A percentile compares a stretch with the other conserved stretches of the same genome.
phyloP scores from a whole-genome alignment of 1,140 invertebrate species.

The Lanistes nyassanus region DNA sequence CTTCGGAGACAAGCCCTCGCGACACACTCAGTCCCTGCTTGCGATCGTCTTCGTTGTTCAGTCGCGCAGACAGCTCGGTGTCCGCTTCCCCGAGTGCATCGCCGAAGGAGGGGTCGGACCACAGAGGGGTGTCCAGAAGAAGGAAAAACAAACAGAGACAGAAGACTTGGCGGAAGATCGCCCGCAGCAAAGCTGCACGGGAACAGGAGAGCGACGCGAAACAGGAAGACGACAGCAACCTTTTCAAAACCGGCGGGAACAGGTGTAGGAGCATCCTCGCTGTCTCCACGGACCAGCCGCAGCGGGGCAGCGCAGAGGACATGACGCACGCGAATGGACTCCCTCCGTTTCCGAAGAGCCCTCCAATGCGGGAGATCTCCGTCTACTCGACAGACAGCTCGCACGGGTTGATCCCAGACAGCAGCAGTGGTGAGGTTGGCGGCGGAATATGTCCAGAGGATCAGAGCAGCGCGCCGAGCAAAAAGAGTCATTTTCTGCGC shows the following conservation, averaged over 20 bases:
- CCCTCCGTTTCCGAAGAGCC: constrained; percentile 12
- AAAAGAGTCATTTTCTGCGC: not conserved
- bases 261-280: not conserved
- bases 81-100: too few species aligned
- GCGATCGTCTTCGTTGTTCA: constrained; percentile 2
- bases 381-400: constrained; percentile 8
- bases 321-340: not conserved
- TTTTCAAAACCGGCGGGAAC: not conserved
- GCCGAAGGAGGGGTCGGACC: not conserved
- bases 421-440: not conserved
- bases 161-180: not conserved
- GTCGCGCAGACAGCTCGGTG: not conserved
- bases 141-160: not conserved
- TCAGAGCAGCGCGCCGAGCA: not conserved
- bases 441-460: not conserved
- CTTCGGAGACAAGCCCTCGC: too few species aligned
- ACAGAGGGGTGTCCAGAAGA: not conserved
- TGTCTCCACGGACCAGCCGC: constrained; percentile 5
- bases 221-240: not conserved
- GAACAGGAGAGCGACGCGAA: too few species aligned
- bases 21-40: constrained; percentile 11
- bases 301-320: not conserved
- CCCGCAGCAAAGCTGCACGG: not conserved
- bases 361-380: not conserved
- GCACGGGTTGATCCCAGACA: not conserved